Evolutionary conservation across 1,140 invertebrate species (phyloP).

Genomic region (Drosophila tani): DNA sequence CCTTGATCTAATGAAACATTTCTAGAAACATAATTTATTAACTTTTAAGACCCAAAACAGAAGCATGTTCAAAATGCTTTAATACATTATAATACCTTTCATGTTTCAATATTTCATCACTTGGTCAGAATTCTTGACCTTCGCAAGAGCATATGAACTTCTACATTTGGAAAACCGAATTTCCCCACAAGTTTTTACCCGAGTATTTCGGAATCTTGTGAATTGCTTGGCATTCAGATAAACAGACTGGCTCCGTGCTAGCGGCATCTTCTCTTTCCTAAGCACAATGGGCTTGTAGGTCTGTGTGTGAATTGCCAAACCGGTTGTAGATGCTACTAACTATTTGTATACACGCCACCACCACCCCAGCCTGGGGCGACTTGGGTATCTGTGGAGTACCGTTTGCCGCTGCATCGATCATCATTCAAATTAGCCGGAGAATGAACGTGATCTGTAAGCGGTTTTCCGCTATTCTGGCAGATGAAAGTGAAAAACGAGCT

Average conservation of each 20-base stretch:
- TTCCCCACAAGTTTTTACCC: conserved; percentile 27
- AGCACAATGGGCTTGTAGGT: conserved; percentile 55
- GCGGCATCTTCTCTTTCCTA: conserved; percentile 45
- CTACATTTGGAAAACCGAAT: conserved; percentile 16
- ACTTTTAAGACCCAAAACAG: neutral
- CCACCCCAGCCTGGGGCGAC: conserved; percentile 3
- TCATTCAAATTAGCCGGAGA: conserved; percentile 61
- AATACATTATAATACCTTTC: conserved; percentile 1
- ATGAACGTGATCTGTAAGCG: conserved; percentile 43
- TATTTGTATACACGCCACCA: neutral
- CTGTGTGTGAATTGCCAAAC: conserved; percentile 63
- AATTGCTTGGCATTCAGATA: conserved; percentile 50
- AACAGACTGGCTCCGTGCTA: conserved; percentile 12
- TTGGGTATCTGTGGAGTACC: conserved; percentile 32
- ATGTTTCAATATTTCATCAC: conserved; percentile 10
- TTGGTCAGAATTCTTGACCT: conserved; percentile 27
- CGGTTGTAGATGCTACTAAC: conserved; percentile 39
- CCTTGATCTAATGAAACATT: conserved; percentile 1
- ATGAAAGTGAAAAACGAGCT: conserved; percentile 62
- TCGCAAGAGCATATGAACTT: conserved; percentile 37
- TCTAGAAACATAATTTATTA: conserved; percentile 1
- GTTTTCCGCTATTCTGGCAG: conserved; percentile 33
- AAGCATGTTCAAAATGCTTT: neutral
- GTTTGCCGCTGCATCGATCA: conserved; percentile 69
- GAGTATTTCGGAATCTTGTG: conserved; percentile 30